phyloP scores from a whole-genome alignment of 1,140 invertebrate genomes.

The Bicyclus anynana region DNA sequence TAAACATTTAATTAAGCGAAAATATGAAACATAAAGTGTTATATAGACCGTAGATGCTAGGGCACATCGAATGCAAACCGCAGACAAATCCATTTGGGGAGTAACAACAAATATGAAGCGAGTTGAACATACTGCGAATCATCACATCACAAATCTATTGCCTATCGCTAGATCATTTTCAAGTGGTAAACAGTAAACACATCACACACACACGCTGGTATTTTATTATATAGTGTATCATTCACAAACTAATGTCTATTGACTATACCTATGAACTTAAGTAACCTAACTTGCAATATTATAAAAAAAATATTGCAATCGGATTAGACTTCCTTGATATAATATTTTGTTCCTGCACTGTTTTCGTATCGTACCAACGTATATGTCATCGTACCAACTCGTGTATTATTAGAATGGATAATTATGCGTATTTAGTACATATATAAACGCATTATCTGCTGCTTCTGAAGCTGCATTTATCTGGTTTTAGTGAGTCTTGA shows the following conservation, averaged over 20 bases:
- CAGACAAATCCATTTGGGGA: constrained; percentile 24
- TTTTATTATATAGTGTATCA: neutral
- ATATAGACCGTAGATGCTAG: constrained; percentile 54
- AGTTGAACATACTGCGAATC: constrained; percentile 1
- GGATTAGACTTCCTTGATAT: too few relatives aligned
- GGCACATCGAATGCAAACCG: constrained; percentile 29
- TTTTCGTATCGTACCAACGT: too few relatives aligned
- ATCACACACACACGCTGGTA: neutral
- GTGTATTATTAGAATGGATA: too few relatives aligned
- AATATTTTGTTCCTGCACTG: too few relatives aligned
- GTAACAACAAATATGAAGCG: constrained; percentile 12
- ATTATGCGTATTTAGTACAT: too few relatives aligned
- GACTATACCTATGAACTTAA: neutral
- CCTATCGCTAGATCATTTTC: neutral
- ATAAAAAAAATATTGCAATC: too few relatives aligned
- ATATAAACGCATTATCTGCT: too few relatives aligned
- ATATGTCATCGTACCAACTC: too few relatives aligned
- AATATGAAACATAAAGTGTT: constrained; percentile 56
- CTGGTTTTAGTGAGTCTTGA: too few relatives aligned
- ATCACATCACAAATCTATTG: neutral
- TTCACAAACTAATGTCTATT: neutral
- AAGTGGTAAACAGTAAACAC: neutral
- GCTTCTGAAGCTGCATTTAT: too few relatives aligned
- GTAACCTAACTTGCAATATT: neutral
- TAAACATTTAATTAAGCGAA: constrained; percentile 14